Evolutionary conservation across 2,888 invertebrate species (phyloP), one percentile per base, ranked within the genome.

Genomic region (Andrena hattorfiana): DNA sequence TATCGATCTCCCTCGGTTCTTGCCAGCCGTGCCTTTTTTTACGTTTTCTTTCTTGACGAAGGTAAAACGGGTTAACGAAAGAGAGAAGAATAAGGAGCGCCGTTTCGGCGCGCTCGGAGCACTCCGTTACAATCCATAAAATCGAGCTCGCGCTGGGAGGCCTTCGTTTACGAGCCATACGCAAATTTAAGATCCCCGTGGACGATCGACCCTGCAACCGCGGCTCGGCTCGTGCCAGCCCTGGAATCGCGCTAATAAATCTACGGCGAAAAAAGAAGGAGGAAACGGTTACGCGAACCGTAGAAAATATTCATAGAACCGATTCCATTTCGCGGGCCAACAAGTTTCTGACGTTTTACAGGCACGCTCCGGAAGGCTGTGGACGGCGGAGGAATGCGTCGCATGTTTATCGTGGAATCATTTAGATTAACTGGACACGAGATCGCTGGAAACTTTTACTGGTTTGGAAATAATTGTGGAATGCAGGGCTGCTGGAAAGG

Each of bases 51-150:
- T 10, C 56, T 42, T 42, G 76, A 68, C 72, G 74, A 73, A 77
- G 68, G 67, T 32, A 63, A 70, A 77, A 62, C 26, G 42, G 60
- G 77, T 78, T 77, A 66, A 62, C 49, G 67, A 78, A 69, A 51
- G 63, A 60, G 74, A 51, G 72, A 76, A 80, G 76, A 76, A 80
- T 64, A 78, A 51, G 72, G 30, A 70, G 20, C 32, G 26, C 56
- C 35, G 64, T 63, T 6, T 32, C 59, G 51, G 72, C 48, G 60
- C 48, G 64, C 80, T 71, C 42, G 26, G 62, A 78, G 74, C 51
- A 70, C 66, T 70, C 48, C 66, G 84, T 85, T 83, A 81, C 83
- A 81, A 85, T 81, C 81, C 84, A 84, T 85, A 85, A 85, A 85
- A 84, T 81, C 73, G 84, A 66, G 62, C 60, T 51, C 60, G 56